Evolutionary conservation across 2,113 vertebrate species (phyloP).

Genomic region (Engystomops pustulosus): DNA sequence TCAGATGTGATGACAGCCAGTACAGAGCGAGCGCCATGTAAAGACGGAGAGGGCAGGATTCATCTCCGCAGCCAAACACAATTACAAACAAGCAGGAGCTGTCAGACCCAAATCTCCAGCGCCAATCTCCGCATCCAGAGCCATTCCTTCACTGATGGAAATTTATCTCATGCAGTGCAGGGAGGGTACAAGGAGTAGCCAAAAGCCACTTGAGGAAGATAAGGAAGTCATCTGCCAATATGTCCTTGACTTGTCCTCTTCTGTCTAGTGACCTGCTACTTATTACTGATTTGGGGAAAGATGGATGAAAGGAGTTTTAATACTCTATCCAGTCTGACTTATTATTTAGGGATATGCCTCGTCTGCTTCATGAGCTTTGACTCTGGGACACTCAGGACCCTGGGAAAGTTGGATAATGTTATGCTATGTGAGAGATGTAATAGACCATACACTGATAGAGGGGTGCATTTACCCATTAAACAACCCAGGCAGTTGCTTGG

Average conservation of each 20-base stretch:
- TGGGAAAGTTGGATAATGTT: too few relatives aligned
- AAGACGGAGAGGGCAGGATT: conserved; percentile 6
- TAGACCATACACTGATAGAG: too few relatives aligned
- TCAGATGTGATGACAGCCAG: conserved; percentile 35
- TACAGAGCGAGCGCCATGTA: neutral
- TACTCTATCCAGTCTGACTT: too few relatives aligned
- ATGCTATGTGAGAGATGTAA: too few relatives aligned
- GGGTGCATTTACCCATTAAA: too few relatives aligned
- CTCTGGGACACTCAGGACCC: too few relatives aligned
- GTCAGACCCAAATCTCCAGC: conserved; percentile 35
- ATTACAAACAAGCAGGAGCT: conserved; percentile 46
- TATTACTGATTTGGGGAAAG: neutral
- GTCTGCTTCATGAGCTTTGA: too few relatives aligned
- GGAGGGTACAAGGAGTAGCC: neutral
- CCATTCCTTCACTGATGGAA: conserved; percentile 4
- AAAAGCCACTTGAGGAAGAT: neutral
- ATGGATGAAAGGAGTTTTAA: too few relatives aligned
- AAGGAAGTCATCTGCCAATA: neutral
- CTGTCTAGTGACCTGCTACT: neutral
- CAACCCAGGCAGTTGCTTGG: too few relatives aligned
- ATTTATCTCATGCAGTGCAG: neutral
- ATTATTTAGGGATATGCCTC: too few relatives aligned
- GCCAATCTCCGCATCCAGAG: conserved; percentile 13
- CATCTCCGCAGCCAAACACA: conserved; percentile 26
- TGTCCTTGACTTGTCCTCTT: neutral